Evolutionary conservation across 1,140 invertebrate species (phyloP), one percentile per base, ranked within the genome.

Genomic region (Brachystomella parvula): DNA sequence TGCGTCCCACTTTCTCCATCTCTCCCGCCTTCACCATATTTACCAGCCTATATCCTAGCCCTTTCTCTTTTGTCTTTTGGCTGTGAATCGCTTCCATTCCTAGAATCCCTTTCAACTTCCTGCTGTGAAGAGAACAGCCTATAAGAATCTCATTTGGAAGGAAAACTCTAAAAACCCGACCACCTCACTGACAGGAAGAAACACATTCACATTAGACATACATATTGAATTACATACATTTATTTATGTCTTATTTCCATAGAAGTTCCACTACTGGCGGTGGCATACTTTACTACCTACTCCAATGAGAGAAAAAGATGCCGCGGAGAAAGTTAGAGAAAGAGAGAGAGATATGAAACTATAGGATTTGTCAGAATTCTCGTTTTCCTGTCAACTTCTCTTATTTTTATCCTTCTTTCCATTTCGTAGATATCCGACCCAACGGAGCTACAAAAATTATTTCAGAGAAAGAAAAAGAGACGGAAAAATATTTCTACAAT

Each of bases 311-410:
- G 49, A 9, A 56, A n/a, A n/a, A n/a, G n/a, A n/a, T n/a, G n/a
- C n/a, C 9, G 24, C 26, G 57, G 57, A 59, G 30, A 59, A 32
- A 59, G 57, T 28, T 9, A 29, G 21, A 28, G 12, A 29, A 31
- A 31, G 26, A 30, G 24, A 53, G 49, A 53, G 15, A 59, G 57
- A 32, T 32, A 59, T 59, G 57, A 59, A 9, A 31, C 30, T 2
- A 59, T 59, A 31, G 57, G 30, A 59, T 59, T 59, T 59, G 57
- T 59, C 57, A 59, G 12, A 59, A 59, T 59, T 59, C 57, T 59
- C 57, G 57, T 59, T 59, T 59, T 59, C 57, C 57, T 59, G 57
- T 59, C 57, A 59, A 59, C 26, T 59, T 24, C 12, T 31, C 30
- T 59, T 59, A 21, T 2, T 44, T 9, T 31, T 24, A 2, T 59